Percentiles rank a stretch among this genome's conserved stretches.
These are phyloP conservation scores for Natrix natrix DNA, from an alignment of 2,797 vertebrate species.

Conservation along the genomic window DNA sequence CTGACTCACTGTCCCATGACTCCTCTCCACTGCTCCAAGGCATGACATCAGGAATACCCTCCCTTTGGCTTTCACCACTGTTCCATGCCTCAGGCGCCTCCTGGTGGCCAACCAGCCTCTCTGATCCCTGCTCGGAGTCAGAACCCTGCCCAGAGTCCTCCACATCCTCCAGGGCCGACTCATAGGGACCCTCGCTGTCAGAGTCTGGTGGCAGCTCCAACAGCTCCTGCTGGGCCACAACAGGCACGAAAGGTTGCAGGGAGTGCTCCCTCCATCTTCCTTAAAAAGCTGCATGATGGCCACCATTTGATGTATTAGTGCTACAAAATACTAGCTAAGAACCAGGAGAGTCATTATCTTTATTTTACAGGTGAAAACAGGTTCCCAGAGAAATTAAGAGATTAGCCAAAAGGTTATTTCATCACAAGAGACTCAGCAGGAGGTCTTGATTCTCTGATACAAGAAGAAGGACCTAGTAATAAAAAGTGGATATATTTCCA, in stretches of 20 bases:
- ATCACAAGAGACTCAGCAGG: neutral
- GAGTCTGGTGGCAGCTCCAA: no score
- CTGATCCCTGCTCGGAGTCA: no score
- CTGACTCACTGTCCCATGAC: no score
- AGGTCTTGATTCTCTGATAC: neutral
- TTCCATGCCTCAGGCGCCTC: no score
- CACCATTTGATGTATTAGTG: slow-evolving; percentile 1
- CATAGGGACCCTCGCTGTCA: no score
- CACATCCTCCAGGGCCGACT: no score
- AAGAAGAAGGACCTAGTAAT: neutral
- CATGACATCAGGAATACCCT: no score
- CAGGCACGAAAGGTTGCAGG: neutral
- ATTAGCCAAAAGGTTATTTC: neutral
- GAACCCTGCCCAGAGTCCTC: no score
- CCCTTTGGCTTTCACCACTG: no score
- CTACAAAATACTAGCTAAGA: neutral
- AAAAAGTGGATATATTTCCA: neutral
- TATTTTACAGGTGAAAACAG: neutral
- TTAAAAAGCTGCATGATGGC: neutral
- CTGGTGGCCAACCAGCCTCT: no score
- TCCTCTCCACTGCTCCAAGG: no score
- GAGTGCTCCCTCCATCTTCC: neutral
- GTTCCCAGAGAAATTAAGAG: neutral
- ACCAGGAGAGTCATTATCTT: neutral
- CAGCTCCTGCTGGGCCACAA: no score